Base-by-base conservation (phyloP, 2,797 vertebrate species). In the Artibeus lituratus region DNA sequence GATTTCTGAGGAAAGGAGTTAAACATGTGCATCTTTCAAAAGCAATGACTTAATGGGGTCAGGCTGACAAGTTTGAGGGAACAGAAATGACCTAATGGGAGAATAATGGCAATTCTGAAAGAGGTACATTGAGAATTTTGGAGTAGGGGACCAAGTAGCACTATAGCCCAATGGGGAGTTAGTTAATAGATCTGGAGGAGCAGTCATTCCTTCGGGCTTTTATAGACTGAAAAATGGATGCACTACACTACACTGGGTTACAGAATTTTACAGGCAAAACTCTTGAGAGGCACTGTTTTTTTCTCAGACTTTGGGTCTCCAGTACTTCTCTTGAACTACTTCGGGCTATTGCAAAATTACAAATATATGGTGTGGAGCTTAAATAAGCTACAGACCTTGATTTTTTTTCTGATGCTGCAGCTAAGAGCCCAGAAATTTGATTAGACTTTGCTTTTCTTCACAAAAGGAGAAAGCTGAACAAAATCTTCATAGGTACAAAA, bases 1-100 rank as follows among this genome's bases (percentile, higher is more conserved):
- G 15, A 80, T 91, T 95, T 88, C 47, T 91, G 51, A 83, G 72
- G 35, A 91, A 94, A 95, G 62, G 44, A 91, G 47, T 93, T 93
- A 87, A 88, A 73, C 42, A 70, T n/a, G 39, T 92, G 10, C 72
- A 37, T 94, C 51, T 92, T 91, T 88, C 49, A 57, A 87, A 93
- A 94, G 21, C 26, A 42, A 44, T 74, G 80, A 91, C 49, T 69
- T 91, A 74, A 93, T 90, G 39, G 74, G 93, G 37, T 80, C 77
- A 93, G 39, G 49, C 14, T 76, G 93, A 73, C 6, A 87, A 81
- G 14, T 1, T 53, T 74, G 35, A 87, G 37, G 32, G 15, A 90
- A 49, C 7, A 85, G 19, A 94, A 94, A 94, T 82, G 35, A 69
- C 42, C 42, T 77, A 11, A 15, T 74, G 44, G 6, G 62, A 65